Conservation (phyloP, 2,888 invertebrate species). For the Rhagium mordax region DNA sequence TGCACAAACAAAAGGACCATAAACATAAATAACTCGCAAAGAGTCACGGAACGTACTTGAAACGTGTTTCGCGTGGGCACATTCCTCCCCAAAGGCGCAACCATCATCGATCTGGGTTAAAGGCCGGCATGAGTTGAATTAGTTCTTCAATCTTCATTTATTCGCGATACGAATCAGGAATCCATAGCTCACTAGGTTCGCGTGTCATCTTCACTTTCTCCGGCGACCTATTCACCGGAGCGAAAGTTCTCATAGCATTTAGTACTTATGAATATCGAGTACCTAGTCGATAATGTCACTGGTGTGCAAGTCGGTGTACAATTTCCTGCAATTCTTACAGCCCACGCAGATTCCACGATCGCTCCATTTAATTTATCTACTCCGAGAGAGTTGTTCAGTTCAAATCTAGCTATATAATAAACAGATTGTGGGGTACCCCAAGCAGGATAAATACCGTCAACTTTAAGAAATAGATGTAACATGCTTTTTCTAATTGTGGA, state of each 20-base stretch:
- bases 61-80: slow-evolving; percentile 22
- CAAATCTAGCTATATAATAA: no score
- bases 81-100: slow-evolving; percentile 19
- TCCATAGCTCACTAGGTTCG: slow-evolving; percentile 48
- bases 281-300: not conserved
- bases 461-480: no score
- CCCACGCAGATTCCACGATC: not conserved
- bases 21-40: slow-evolving; percentile 11
- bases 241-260: slow-evolving; percentile 37
- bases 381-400: not conserved
- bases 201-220: slow-evolving; percentile 54
- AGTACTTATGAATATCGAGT: not conserved
- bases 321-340: not conserved
- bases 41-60: slow-evolving; percentile 12
- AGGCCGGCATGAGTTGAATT: not conserved
- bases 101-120: slow-evolving; percentile 11
- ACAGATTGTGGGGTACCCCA: no score
- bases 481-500: no score
- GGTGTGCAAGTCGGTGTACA: no score
- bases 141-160: slow-evolving; percentile 35
- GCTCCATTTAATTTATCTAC: not conserved
- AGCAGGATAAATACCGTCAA: no score
- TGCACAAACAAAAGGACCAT: slow-evolving; percentile 4
- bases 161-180: slow-evolving; percentile 44
- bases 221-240: slow-evolving; percentile 50